Conservation (phyloP, 2,888 invertebrate species). For the Cantharis rufa region DNA sequence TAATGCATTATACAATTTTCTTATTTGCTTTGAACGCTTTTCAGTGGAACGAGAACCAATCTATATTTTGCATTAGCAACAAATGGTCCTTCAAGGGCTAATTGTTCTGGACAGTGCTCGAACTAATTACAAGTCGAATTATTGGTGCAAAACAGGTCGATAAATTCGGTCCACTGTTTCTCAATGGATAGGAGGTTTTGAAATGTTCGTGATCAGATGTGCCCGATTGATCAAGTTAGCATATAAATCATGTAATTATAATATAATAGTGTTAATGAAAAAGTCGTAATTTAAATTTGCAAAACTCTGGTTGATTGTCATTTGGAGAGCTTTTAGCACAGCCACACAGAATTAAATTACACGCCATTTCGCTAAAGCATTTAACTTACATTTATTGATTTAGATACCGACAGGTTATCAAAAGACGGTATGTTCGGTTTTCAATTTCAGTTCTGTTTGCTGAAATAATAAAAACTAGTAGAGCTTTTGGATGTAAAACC, state of each 20-base stretch:
- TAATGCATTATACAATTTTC: not conserved
- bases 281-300: not conserved
- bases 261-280: not conserved
- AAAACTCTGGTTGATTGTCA: not conserved
- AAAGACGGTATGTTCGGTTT: not conserved
- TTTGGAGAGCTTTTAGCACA: not conserved
- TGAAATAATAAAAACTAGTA: not conserved
- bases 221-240: not conserved
- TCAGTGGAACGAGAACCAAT: not conserved
- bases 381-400: not conserved
- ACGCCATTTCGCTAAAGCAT: not conserved
- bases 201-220: not conserved
- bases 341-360: not conserved
- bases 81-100: not conserved
- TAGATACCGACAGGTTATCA: not conserved
- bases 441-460: not conserved
- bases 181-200: not conserved
- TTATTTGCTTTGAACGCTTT: not conserved
- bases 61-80: not conserved
- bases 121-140: not conserved
- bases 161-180: not conserved
- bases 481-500: not conserved
- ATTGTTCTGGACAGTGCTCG: not conserved
- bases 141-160: not conserved
- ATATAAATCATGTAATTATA: not conserved